Conservation (phyloP, 2,888 invertebrate genomes). For the Drosophila robusta region DNA sequence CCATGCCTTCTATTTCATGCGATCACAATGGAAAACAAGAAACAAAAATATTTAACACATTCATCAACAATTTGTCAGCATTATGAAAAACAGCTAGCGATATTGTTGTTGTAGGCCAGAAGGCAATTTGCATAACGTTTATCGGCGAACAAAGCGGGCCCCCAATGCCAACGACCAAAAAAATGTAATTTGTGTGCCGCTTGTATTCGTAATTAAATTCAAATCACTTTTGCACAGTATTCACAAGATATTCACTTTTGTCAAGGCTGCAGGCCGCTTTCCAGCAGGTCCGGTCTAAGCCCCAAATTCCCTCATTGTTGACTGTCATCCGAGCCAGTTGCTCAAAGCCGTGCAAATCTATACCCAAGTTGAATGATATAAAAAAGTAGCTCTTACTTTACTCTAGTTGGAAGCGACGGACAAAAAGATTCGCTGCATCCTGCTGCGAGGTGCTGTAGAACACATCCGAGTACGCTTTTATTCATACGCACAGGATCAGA, state of each 20-base stretch:
- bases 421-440: no score
- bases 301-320: no score
- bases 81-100: conserved; percentile 38
- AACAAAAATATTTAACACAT: conserved; percentile 65
- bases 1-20: neutral
- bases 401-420: no score
- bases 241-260: neutral
- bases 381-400: no score
- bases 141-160: conserved; percentile 50
- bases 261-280: neutral
- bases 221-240: conserved; percentile 61
- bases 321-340: no score
- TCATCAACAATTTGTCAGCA: conserved; percentile 79
- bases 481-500: no score
- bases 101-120: conserved; percentile 21
- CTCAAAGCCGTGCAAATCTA: no score
- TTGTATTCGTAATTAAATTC: conserved; percentile 67
- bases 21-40: conserved; percentile 10
- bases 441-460: no score
- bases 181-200: conserved; percentile 19
- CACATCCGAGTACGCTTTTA: no score
- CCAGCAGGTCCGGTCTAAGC: no score
- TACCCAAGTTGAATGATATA: no score
- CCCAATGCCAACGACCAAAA: conserved; percentile 39
- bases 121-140: conserved; percentile 73